Evolutionary conservation across 53 echinoderm and acorn worm species (phyloP).

Genomic region (Patiria pectinifera): DNA sequence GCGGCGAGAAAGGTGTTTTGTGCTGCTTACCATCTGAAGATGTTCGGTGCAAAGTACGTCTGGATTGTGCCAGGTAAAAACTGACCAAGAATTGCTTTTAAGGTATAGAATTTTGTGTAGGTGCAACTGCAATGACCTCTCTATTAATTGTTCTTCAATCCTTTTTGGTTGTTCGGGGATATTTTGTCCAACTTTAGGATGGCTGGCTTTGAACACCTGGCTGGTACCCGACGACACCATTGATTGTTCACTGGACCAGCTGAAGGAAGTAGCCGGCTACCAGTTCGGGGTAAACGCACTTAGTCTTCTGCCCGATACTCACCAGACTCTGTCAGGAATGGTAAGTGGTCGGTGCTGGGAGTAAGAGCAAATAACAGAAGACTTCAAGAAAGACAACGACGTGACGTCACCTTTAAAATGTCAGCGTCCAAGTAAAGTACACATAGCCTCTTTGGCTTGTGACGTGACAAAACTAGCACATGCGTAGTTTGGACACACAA

Average conservation of each 20-base stretch:
- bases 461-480: too few relatives aligned
- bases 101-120: too few relatives aligned
- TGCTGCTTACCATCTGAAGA: conserved; percentile 38
- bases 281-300: conserved; percentile 68
- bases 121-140: too few relatives aligned
- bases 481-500: too few relatives aligned
- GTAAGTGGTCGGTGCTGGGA: conserved; percentile 15
- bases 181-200: background rate
- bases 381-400: too few relatives aligned
- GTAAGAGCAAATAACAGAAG: background rate
- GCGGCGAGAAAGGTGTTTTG: conserved; percentile 35
- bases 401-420: too few relatives aligned
- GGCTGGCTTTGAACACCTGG: conserved; percentile 12
- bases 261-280: conserved; percentile 63
- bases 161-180: too few relatives aligned
- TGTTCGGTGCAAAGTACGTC: conserved; percentile 57
- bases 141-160: too few relatives aligned
- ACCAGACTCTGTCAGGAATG: conserved; percentile 70
- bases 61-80: conserved; percentile 63
- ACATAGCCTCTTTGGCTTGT: too few relatives aligned
- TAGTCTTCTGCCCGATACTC: conserved; percentile 64
- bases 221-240: background rate
- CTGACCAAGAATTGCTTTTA: too few relatives aligned
- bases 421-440: too few relatives aligned
- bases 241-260: conserved; percentile 74